phyloP scores from a whole-genome alignment of 2,797 vertebrate species.

The Rhinichthys osculus region DNA sequence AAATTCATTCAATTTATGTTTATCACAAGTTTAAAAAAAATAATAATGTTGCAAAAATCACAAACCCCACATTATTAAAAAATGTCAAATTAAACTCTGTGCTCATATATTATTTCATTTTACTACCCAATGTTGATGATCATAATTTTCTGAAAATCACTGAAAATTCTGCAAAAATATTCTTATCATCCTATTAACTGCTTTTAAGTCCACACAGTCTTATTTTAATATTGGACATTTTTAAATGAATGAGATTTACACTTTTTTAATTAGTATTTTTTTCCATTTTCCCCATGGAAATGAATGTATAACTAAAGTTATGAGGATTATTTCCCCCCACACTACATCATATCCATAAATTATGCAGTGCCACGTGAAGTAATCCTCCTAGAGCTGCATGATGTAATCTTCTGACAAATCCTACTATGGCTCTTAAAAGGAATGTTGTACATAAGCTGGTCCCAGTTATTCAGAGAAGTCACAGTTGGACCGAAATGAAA shows the following conservation, averaged over 20 bases:
- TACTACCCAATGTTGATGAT: neutral
- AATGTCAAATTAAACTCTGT: neutral
- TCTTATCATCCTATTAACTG: neutral
- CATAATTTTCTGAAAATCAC: neutral
- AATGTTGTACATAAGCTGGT: constrained; percentile 12
- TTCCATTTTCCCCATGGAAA: neutral
- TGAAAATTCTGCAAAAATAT: neutral
- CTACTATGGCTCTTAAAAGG: constrained; percentile 1
- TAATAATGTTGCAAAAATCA: neutral
- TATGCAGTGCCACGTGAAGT: neutral
- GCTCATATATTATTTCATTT: neutral
- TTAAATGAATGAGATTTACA: neutral
- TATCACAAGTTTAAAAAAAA: neutral
- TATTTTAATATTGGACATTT: neutral
- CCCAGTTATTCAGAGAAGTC: constrained; percentile 8
- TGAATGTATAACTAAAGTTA: no score
- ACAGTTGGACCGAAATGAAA: neutral
- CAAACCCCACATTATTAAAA: neutral
- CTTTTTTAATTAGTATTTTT: no score
- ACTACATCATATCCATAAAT: neutral
- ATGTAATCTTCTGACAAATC: constrained; percentile 15
- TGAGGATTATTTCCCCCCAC: neutral
- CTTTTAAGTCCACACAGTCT: neutral
- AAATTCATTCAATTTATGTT: neutral
- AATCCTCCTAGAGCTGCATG: constrained; percentile 17